Conservation (phyloP, 2,888 invertebrate species). For the Scaptomyza cyrtandrae region DNA sequence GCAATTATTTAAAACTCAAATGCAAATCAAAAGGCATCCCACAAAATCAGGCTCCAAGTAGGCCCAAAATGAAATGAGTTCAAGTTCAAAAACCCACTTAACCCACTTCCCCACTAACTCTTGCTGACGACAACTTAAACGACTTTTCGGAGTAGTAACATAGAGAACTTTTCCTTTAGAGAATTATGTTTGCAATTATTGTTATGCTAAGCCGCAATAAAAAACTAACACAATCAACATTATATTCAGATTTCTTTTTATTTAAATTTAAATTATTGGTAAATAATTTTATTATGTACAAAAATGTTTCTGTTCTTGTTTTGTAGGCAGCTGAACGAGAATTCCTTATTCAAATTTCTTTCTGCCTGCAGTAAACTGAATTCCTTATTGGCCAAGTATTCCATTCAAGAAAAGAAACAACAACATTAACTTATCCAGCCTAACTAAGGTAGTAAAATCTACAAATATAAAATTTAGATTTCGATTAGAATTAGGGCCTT, state of each 20-base stretch:
- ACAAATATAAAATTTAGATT: not conserved
- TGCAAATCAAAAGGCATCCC: conserved; percentile 59
- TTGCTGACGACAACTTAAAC: conserved; percentile 3
- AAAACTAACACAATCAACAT: not conserved
- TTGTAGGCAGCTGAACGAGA: no score
- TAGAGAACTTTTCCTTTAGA: not conserved
- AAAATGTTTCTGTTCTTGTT: no score
- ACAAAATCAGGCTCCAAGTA: conserved; percentile 23
- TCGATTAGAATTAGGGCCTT: conserved; percentile 8
- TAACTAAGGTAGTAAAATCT: not conserved
- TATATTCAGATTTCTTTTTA: no score
- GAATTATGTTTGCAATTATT: no score
- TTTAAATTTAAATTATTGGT: no score
- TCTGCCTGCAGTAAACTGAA: not conserved
- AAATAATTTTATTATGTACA: no score
- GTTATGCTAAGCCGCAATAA: no score
- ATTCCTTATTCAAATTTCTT: not conserved
- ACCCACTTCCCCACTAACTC: not conserved
- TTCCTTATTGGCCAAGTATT: not conserved
- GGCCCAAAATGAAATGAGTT: conserved; percentile 34
- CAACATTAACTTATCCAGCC: no score
- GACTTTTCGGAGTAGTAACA: conserved; percentile 3
- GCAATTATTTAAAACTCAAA: conserved; percentile 57
- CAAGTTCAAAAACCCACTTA: conserved; percentile 52
- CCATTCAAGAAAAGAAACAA: not conserved